Evolutionary conservation across 1,140 invertebrate genomes (phyloP).

Genomic region (Wiebesia pumilae): DNA sequence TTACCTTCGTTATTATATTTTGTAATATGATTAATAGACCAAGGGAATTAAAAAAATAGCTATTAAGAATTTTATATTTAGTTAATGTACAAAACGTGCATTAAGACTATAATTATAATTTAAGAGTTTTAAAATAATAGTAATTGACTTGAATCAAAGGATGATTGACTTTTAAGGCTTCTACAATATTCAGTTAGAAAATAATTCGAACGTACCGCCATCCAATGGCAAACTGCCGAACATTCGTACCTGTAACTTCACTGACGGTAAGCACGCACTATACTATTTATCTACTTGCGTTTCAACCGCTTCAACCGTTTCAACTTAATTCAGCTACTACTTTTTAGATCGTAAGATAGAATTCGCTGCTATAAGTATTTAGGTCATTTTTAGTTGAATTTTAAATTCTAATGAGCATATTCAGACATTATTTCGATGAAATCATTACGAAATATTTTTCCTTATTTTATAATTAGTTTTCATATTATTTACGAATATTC

Average conservation of each 20-base stretch:
- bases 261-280: not conserved
- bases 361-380: constrained; percentile 8
- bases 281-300: not conserved
- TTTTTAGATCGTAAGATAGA: not conserved
- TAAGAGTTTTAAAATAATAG: no score
- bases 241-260: not conserved
- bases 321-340: not conserved
- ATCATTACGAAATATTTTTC: not conserved
- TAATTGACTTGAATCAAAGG: no score
- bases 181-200: not conserved
- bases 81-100: no score
- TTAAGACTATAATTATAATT: no score
- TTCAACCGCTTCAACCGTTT: no score
- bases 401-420: not conserved
- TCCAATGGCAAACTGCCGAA: not conserved
- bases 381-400: not conserved
- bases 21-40: no score
- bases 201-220: not conserved
- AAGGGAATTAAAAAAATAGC: no score
- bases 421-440: no score
- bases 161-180: no score
- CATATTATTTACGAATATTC: no score
- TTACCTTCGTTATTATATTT: no score
- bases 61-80: no score
- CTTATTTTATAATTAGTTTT: not conserved